Evolutionary conservation across 2,113 vertebrate genomes (phyloP), one percentile per base, ranked within the genome.

Genomic region (Amia ocellicauda): DNA sequence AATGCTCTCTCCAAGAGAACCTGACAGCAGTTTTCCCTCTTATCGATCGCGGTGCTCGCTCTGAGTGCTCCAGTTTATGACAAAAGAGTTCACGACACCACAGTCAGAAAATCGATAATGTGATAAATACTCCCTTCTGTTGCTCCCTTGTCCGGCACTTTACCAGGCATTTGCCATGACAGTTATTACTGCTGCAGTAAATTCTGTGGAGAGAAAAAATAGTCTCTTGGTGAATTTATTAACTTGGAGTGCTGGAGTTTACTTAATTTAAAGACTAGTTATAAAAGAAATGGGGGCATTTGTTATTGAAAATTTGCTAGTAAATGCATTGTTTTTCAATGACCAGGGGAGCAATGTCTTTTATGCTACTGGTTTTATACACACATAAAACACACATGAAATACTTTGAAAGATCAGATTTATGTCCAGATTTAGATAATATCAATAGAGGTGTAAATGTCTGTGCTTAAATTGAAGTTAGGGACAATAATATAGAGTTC

Each of bases 101-200:
- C 90, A 91, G 89, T 90, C 91, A 91, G 91, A 91, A 91, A 91
- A 89, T 90, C 85, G 64, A 87, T 89, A 87, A 79, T 66, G 85
- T 91, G 89, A 92, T 89, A 85, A 91, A 92, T 91, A 90, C 88
- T 87, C 86, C 80, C 71, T 76, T 80, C 83, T 82, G 83, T 76
- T 82, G 82, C 80, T 88, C 84, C 85, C 91, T 85, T 87, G 91
- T 89, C 85, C 81, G 79, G 89, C 86, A 88, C 90, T 92, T 90
- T 89, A 83, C 86, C 85, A 88, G 69, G 71, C 89, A 90, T 87
- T 82, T 86, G 80, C 83, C 83, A 85, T 89, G 91, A 92, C 92
- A 93, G 90, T 93, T 95, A 95, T 94, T 93, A 91, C 92, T 82
- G 67, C 89, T 53, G 86, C 88, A 85, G 90, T 95, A 97, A 96